A percentile compares a stretch with the other conserved stretches of the same genome.
These are phyloP conservation scores for Raphicerus campestris DNA, from an alignment of 2,113 vertebrate species.

Conservation along the genomic window DNA sequence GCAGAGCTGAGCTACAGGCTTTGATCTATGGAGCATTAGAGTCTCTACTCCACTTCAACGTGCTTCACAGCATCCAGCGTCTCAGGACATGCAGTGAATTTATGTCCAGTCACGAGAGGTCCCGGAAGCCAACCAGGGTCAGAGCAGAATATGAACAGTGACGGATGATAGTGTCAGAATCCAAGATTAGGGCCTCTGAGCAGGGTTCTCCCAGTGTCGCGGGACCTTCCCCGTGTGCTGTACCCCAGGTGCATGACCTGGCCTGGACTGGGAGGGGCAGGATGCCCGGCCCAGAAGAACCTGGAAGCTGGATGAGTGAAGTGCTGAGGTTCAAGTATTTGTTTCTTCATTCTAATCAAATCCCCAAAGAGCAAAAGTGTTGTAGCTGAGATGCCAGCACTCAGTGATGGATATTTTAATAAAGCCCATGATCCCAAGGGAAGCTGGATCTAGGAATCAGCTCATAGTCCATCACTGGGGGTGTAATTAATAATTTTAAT, in stretches of 20 bases:
- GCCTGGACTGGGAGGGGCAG: fast-evolving
- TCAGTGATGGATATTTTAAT: slow-evolving; percentile 34
- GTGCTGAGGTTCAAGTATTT: background rate
- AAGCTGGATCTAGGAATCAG: background rate
- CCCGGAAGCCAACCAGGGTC: background rate
- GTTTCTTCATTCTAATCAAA: background rate
- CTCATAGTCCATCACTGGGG: background rate
- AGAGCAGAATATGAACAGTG: background rate
- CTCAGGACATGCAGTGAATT: background rate
- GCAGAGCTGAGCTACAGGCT: background rate
- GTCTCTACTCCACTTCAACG: background rate
- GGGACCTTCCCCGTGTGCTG: background rate
- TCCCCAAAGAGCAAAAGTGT: background rate
- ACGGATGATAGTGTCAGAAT: background rate
- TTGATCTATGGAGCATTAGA: background rate
- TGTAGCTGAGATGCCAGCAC: background rate
- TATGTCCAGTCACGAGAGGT: background rate
- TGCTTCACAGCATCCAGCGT: background rate
- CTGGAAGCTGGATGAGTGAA: background rate
- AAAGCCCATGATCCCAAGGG: background rate
- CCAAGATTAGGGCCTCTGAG: background rate
- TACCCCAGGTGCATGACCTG: background rate
- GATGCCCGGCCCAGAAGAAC: background rate
- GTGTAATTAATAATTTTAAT: slow-evolving; percentile 37
- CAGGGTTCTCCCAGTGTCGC: background rate